A percentile compares a stretch with the other conserved stretches of the same genome.
These are phyloP conservation scores for Lycia hirtaria DNA, from an alignment of 2,888 invertebrate genomes.

Conservation along the genomic window DNA sequence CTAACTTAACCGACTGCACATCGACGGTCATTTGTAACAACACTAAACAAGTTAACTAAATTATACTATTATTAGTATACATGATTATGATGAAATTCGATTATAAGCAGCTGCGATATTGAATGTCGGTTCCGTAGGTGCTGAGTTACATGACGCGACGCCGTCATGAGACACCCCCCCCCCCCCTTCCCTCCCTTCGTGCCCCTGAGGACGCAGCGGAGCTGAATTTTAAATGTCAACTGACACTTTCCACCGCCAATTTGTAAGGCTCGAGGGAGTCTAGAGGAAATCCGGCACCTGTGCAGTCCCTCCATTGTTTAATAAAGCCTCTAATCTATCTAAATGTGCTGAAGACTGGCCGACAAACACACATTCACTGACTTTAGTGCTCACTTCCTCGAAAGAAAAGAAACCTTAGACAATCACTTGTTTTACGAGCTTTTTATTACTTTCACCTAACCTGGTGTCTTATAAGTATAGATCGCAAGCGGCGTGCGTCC, in stretches of 20 bases:
- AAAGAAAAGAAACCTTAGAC: too few relatives aligned
- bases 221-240: conserved; percentile 22
- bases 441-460: too few relatives aligned
- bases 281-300: background rate
- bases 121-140: conserved; percentile 5
- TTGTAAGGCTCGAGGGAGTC: background rate
- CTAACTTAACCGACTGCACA: background rate
- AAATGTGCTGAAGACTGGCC: too few relatives aligned
- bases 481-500: too few relatives aligned
- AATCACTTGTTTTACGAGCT: too few relatives aligned
- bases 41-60: background rate
- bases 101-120: conserved; percentile 11
- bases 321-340: too few relatives aligned
- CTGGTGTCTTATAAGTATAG: too few relatives aligned
- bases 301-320: background rate
- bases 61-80: background rate
- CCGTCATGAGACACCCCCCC: too few relatives aligned
- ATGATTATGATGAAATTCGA: conserved; percentile 5
- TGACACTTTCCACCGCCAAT: conserved; percentile 2
- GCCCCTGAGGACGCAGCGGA: background rate
- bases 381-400: too few relatives aligned
- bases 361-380: too few relatives aligned
- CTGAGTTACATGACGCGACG: background rate
- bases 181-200: conserved; percentile 2
- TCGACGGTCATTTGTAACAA: too few relatives aligned